Base-by-base conservation (phyloP, 2,113 vertebrate genomes). In the Lota lota region DNA sequence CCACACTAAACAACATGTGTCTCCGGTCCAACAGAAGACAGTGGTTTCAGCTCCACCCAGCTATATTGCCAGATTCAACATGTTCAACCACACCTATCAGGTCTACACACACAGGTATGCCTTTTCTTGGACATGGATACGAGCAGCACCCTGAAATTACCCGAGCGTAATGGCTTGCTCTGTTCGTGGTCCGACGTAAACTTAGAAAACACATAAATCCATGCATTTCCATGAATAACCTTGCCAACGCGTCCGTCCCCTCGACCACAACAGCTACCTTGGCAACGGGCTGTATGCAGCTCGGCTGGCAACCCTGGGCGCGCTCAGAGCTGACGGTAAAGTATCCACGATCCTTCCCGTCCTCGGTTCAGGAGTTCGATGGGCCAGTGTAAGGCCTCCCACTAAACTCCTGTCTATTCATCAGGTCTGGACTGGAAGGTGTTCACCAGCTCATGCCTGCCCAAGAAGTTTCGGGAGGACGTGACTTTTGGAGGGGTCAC, bases 61-160 rank as follows among this genome's bases (percentile, higher is more conserved):
- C 83, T 97, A 97, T 88, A 92, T 97, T 66, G 93, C 95, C 79
- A 93, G 84, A 15, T 94, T 99, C 86, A 92, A 95, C 90, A 94
- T 99, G 90, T 99, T 98, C 88, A 95, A 98, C 86, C 89, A 87
- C 68, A 96, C 94, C 22, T 98, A 95, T 75, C 92, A 95, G 20
- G 92, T 99, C 68, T 99, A 99, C 85, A 97, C 96, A 20, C 95
- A 97, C 90, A 99, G 97, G 97, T 99, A 81, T 92, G 97, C 99
- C 80, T 92, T 22, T 19, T 16, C 47, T 54, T 33, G 16, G 17
- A 53, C 19, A 0, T 18, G n/a, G 40, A 12, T 14, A 47, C 40
- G 2, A 47, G 40, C 40, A 14, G 40, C 10, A 14, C 40, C 40
- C 40, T 47, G 40, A 47, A 47, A 14, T 47, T 12, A 47, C 40